Evolutionary conservation across 2,113 vertebrate species (phyloP).

Genomic region (Brachyhypopomus gauderio): DNA sequence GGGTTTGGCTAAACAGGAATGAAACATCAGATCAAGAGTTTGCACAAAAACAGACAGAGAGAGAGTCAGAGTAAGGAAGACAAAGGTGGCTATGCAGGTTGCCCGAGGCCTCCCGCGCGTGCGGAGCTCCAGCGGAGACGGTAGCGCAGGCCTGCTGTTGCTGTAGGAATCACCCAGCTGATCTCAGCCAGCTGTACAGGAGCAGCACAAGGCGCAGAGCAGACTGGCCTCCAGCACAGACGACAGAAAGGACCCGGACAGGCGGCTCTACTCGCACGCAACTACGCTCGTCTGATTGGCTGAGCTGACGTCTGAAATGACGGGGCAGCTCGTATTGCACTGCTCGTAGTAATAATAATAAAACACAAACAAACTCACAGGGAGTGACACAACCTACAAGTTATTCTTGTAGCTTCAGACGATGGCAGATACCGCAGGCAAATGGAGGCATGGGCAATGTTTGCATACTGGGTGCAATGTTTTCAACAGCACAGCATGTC

Average conservation of each 20-base stretch:
- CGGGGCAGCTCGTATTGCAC: too few relatives aligned
- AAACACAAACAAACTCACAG: too few relatives aligned
- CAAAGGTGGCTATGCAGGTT: background rate
- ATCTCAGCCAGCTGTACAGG: background rate
- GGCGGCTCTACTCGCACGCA: too few relatives aligned
- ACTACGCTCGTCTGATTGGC: too few relatives aligned
- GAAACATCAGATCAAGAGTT: constrained; percentile 28
- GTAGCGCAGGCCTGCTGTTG: background rate
- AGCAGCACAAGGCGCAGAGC: background rate
- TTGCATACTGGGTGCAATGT: too few relatives aligned
- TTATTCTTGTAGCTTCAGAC: too few relatives aligned
- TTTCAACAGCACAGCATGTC: background rate
- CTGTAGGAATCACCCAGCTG: background rate
- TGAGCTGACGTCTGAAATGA: too few relatives aligned
- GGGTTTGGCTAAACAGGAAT: background rate
- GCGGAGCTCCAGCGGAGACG: background rate
- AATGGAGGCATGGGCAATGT: too few relatives aligned
- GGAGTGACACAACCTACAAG: too few relatives aligned
- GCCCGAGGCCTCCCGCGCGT: background rate
- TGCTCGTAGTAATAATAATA: too few relatives aligned
- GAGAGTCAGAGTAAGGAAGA: constrained; percentile 46
- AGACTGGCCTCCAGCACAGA: background rate
- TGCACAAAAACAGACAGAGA: constrained; percentile 20
- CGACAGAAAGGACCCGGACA: background rate
- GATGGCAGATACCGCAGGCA: too few relatives aligned